Percentiles rank a stretch among this genome's conserved stretches.
Conservation (phyloP, 1,140 invertebrate species). For the Temnothorax longispinosus region DNA sequence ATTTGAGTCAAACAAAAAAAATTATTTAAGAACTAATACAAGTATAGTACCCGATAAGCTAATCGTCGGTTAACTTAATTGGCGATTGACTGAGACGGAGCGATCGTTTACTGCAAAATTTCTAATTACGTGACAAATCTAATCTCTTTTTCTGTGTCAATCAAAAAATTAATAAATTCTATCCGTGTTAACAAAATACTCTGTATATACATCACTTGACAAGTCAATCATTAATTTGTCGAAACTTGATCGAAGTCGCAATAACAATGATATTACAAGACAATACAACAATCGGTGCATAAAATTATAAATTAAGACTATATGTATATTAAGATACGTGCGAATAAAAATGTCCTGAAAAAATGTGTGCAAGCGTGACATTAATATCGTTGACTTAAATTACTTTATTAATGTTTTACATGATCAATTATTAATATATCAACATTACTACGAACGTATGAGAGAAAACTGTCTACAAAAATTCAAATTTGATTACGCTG, state of each 20-base stretch:
- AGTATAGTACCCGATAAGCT: too few species aligned
- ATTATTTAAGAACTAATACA: too few species aligned
- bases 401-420: not conserved
- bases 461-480: not conserved
- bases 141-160: not conserved
- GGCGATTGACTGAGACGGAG: too few species aligned
- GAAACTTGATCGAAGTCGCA: not conserved
- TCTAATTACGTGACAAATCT: too few species aligned
- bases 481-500: not conserved
- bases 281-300: not conserved
- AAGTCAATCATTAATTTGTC: not conserved
- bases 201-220: not conserved
- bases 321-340: not conserved
- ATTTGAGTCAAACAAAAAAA: too few species aligned
- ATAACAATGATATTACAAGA: not conserved
- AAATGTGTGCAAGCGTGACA: not conserved
- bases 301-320: not conserved
- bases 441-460: not conserved
- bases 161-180: not conserved
- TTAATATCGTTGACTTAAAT: not conserved
- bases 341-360: not conserved
- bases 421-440: constrained; percentile 13
- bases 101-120: too few species aligned
- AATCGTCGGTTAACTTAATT: too few species aligned
- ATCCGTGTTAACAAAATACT: not conserved